Evolutionary conservation across 2,888 invertebrate genomes (phyloP).

Genomic region (Parochlus steinenii): DNA sequence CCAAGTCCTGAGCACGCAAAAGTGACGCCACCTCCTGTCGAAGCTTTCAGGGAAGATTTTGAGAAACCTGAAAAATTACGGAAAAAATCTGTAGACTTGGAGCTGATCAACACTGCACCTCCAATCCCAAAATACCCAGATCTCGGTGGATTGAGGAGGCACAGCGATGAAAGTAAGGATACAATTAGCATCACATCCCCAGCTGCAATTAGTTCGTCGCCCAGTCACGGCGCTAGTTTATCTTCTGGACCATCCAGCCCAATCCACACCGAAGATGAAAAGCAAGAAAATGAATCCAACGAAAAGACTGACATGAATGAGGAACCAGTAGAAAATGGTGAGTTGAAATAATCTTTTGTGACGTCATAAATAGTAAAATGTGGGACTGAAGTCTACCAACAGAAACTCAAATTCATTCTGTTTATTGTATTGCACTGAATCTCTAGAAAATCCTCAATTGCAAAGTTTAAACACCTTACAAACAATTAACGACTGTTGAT

Average conservation of each 20-base stretch:
- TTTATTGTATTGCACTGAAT: neutral
- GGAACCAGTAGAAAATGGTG: constrained; percentile 18
- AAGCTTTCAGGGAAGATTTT: constrained; percentile 18
- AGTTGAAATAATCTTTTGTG: constrained; percentile 16
- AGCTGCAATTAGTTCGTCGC: constrained; percentile 20
- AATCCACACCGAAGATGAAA: constrained; percentile 32
- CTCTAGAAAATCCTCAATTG: neutral
- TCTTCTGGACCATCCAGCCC: constrained; percentile 31
- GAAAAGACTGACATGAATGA: constrained; percentile 30
- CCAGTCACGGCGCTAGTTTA: constrained; percentile 26
- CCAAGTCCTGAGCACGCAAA: constrained; percentile 22
- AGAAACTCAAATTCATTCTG: neutral
- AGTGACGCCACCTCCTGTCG: constrained; percentile 23
- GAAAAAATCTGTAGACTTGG: constrained; percentile 11
- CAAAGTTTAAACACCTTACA: neutral
- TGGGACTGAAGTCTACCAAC: too few relatives aligned
- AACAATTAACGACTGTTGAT: neutral
- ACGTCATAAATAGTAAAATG: too few relatives aligned
- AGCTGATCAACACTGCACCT: constrained; percentile 4
- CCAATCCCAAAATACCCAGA: neutral
- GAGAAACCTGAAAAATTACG: constrained; percentile 1
- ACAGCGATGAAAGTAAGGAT: constrained; percentile 18
- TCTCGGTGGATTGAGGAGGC: constrained; percentile 14
- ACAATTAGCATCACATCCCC: constrained; percentile 16
- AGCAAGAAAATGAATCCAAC: constrained; percentile 38